Evolutionary conservation across 2,888 invertebrate species (phyloP), one percentile per base, ranked within the genome.

Genomic region (Drosophila kambysellisi): DNA sequence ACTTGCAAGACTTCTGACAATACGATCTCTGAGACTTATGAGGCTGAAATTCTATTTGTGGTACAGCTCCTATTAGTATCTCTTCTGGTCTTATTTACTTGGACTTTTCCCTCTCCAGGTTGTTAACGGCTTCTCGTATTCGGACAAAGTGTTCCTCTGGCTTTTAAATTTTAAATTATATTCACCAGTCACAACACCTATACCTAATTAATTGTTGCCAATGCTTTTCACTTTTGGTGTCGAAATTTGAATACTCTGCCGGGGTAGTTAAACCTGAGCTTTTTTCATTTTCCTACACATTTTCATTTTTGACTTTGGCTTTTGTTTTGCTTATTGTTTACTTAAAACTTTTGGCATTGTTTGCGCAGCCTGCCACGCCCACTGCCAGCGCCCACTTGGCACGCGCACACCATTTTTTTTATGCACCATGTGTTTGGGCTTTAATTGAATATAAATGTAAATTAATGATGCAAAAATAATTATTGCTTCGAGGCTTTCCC

Each of bases 371-470:
- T 39, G 39, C 29, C 37, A 56, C 60, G 69, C 67, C 59, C 9
- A 33, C 32, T 50, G 63, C 53, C 57, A 48, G 57, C 82, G 73
- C 76, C 83, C 77, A 74, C 67, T 75, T 74, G 80, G 83, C 82
- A 78, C 79, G 73, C 83, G 85, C 71, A 74, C 72, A 70, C 54
- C 51, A 74, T 57, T 53, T 68, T 68, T 67, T 52, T 50, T 46
- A 72, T 69, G 76, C 62, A 48, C 58, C 60, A 73, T 84, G 88
- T 86, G 89, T 89, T 88, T 88, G 87, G 76, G 74, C 79, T 81
- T 88, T 85, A 88, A 88, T 88, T 88, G 88, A 87, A 87, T 89
- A 89, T 89, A 87, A 88, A 88, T 88, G 89, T 86, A 85, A 88
- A 85, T 89, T 88, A 88, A 88, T 88, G 87, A 88, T 86, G 86